phyloP scores from a whole-genome alignment of 2,113 vertebrate genomes.

The Zapornia atra region DNA sequence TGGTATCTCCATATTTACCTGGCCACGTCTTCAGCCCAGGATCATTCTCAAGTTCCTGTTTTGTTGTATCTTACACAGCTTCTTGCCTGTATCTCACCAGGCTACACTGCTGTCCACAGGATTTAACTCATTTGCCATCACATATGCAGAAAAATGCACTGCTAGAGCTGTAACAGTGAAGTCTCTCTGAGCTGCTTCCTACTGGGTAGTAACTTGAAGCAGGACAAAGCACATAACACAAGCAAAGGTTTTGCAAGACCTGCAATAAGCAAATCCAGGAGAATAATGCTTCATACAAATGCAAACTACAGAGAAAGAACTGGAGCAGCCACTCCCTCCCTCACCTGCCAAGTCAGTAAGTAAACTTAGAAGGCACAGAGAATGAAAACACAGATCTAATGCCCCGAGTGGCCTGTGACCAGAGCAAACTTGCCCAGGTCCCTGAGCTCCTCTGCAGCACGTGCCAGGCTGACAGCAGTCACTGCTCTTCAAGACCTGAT shows the following conservation, averaged over 20 bases:
- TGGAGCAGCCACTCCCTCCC: not conserved
- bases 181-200: not conserved
- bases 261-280: not conserved
- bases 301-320: not conserved
- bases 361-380: not conserved
- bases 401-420: not conserved
- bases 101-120: not conserved
- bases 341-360: not conserved
- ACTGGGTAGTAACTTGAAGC: not conserved
- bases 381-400: not conserved
- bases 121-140: not conserved
- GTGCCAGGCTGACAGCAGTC: accelerated
- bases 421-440: not conserved
- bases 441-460: not conserved
- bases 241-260: not conserved
- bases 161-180: not conserved
- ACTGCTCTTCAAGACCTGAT: not conserved
- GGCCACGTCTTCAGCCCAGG: not conserved
- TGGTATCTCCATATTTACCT: not conserved
- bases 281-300: not conserved
- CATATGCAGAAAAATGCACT: not conserved
- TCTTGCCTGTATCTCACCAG: not conserved
- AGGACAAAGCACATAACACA: not conserved
- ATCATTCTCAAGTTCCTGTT: not conserved
- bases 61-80: not conserved